phyloP scores from a whole-genome alignment of 2,797 vertebrate species.

The Neosilurus mollespiculum region DNA sequence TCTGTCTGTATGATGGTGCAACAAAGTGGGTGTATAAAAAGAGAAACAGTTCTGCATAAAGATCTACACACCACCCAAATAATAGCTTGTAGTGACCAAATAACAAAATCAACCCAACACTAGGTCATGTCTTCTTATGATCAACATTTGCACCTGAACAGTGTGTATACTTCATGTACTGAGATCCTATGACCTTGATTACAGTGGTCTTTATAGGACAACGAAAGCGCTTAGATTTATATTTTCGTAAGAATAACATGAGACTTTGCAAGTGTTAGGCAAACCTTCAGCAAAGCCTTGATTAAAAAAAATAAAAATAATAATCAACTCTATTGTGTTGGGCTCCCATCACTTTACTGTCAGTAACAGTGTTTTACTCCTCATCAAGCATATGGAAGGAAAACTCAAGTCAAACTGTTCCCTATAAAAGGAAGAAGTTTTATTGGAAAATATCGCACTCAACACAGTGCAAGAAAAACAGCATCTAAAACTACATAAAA shows the following conservation, averaged over 20 bases:
- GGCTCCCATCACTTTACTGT: no score
- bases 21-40: neutral
- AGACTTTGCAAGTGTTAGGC: no score
- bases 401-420: slow-evolving; percentile 59
- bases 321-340: no score
- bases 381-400: neutral
- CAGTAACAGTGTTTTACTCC: no score
- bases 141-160: no score
- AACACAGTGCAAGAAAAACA: slow-evolving; percentile 62
- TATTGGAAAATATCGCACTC: slow-evolving; percentile 72
- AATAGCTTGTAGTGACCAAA: neutral
- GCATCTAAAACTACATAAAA: slow-evolving; percentile 69
- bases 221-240: no score
- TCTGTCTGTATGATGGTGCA: neutral
- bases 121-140: no score
- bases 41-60: neutral
- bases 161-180: neutral
- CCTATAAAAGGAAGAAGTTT: slow-evolving; percentile 76
- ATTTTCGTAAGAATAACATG: no score
- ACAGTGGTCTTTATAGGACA: no score
- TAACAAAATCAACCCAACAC: neutral
- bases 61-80: neutral
- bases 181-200: neutral
- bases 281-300: no score
- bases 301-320: no score